A percentile compares a stretch with the other conserved stretches of the same genome.
phyloP scores from a whole-genome alignment of 1,140 invertebrate species.

The Drosophila subpulchrella region DNA sequence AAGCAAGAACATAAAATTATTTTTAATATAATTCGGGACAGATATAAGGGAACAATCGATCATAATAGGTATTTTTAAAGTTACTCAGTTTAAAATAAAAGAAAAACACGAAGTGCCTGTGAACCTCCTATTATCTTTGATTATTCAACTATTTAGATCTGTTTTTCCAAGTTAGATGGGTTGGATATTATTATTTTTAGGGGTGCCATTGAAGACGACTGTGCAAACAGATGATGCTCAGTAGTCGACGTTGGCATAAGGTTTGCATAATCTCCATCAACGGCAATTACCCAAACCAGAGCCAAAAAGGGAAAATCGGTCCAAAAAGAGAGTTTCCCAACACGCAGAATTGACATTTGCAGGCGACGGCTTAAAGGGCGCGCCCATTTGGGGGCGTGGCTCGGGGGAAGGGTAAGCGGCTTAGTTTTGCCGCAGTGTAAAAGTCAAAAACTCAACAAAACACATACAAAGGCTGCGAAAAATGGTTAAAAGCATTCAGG shows the following conservation, averaged over 20 bases:
- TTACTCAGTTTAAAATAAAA: too few species aligned
- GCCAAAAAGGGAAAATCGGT: not conserved
- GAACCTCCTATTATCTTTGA: too few species aligned
- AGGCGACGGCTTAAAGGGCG: constrained; percentile 38
- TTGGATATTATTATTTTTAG: constrained; percentile 1
- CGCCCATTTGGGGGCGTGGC: constrained; percentile 3
- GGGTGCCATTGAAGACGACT: constrained; percentile 12
- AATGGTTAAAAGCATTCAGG: constrained; percentile 20
- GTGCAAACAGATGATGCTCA: constrained; percentile 1
- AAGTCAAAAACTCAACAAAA: constrained; percentile 48
- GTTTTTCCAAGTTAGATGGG: not conserved
- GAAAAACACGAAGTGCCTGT: too few species aligned
- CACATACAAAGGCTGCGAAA: constrained; percentile 15
- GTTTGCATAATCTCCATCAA: constrained; percentile 73
- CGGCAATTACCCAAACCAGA: constrained; percentile 80
- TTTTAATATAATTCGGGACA: too few species aligned
- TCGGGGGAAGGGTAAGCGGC: constrained; percentile 58
- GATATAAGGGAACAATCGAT: too few species aligned
- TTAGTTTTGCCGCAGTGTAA: constrained; percentile 62
- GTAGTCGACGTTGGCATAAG: constrained; percentile 10
- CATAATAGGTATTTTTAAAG: too few species aligned
- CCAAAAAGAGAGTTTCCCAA: constrained; percentile 7
- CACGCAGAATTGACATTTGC: constrained; percentile 60
- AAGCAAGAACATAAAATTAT: too few species aligned
- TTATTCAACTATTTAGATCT: not conserved